phyloP scores from a whole-genome alignment of 2,888 invertebrate species.

The Harpalus rufipes region DNA sequence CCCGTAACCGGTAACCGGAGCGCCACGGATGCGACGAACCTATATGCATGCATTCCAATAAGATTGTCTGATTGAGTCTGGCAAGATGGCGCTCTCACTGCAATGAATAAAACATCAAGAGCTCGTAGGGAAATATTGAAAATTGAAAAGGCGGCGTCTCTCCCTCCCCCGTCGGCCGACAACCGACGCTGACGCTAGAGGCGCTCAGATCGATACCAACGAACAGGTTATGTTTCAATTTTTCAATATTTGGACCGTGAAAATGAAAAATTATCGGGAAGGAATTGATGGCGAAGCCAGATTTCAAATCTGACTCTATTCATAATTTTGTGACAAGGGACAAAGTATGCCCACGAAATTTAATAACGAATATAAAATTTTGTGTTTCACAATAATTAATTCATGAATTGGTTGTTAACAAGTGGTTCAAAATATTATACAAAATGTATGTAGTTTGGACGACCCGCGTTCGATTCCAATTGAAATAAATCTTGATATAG shows the following conservation, averaged over 20 bases:
- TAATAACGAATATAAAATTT: no score
- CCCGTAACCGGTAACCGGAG: constrained; percentile 68
- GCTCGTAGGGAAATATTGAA: constrained; percentile 78
- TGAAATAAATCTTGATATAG: no score
- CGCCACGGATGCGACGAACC: constrained; percentile 73
- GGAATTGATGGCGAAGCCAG: constrained; percentile 6
- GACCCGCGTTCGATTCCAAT: no score
- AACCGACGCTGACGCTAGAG: constrained; percentile 6
- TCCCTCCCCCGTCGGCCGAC: constrained; percentile 76
- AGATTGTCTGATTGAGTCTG: constrained; percentile 77
- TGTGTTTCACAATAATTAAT: no score
- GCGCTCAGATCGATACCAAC: constrained; percentile 60
- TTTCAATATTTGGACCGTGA: constrained; percentile 65
- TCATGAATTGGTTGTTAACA: no score
- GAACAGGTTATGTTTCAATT: constrained; percentile 64
- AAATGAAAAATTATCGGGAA: constrained; percentile 57
- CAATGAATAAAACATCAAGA: constrained; percentile 79
- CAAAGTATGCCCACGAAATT: no score
- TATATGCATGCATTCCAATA: constrained; percentile 76
- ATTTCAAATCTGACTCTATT: no score
- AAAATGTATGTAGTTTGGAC: no score
- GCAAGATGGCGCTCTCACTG: constrained; percentile 77
- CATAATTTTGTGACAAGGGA: no score
- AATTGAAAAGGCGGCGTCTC: constrained; percentile 76
- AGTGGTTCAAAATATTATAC: no score